Evolutionary conservation across 2,113 vertebrate species (phyloP).

Genomic region (Eidolon helvum): DNA sequence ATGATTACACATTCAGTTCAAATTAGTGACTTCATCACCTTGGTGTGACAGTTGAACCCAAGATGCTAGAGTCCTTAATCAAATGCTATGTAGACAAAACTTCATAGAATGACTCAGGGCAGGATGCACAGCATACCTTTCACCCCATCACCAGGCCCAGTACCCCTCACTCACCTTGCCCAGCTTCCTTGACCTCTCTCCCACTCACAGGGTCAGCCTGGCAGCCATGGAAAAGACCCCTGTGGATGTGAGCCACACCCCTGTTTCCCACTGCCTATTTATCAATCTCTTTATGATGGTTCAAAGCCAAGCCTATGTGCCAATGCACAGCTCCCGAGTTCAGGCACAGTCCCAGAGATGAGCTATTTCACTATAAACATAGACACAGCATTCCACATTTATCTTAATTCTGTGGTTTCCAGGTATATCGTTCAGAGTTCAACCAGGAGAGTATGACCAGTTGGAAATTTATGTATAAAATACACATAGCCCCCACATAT

Average conservation of each 20-base stretch:
- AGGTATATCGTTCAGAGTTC: neutral
- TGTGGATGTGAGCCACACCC: neutral
- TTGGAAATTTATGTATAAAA: neutral
- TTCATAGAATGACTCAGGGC: neutral
- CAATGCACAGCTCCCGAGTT: neutral
- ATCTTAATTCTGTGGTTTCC: neutral
- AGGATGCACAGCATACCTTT: neutral
- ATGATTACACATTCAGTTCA: neutral
- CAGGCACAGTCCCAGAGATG: too few species aligned
- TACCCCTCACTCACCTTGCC: neutral
- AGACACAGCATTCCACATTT: too few species aligned
- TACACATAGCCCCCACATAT: neutral
- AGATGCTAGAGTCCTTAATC: neutral
- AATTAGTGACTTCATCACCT: too few species aligned
- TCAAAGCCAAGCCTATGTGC: too few species aligned
- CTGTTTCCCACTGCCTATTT: rapidly evolving
- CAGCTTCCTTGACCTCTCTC: neutral
- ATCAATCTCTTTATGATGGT: neutral
- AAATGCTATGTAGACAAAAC: rapidly evolving
- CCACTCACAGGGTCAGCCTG: rapidly evolving
- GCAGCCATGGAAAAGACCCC: neutral
- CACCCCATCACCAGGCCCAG: neutral
- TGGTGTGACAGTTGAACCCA: neutral
- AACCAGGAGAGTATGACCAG: neutral
- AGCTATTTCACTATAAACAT: too few species aligned